Evolutionary conservation across 1,140 invertebrate genomes (phyloP), one percentile per base, ranked within the genome.

Genomic region (Drosophila watanabei): DNA sequence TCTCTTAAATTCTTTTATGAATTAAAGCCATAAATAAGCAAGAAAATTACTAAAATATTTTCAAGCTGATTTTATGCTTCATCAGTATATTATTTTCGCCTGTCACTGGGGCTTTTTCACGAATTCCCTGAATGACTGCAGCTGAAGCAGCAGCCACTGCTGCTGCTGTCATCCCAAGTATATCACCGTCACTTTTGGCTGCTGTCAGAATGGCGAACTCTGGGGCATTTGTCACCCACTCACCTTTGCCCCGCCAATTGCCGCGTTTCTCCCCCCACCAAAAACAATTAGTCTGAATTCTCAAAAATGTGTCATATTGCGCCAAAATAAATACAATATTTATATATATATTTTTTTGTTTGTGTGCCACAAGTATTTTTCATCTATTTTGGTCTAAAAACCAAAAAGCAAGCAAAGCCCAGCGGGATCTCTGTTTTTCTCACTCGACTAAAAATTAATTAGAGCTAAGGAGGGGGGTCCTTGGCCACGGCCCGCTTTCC

Each of bases 201-300:
- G 33, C 75, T 77, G 71, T 79, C 72, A 72, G 62, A 49, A 71
- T 46, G 28, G 51, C 51, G 54, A 66, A 49, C 76, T 61, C 59
- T 60, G 57, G 14, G 54, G 32, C 58, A 75, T 85, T 81, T 85
- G 73, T 85, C 78, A 85, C 56, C 39, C 68, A 39, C 20, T 65
- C 58, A 73, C 68, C 70, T 82, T 79, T 79, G 61, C 52, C 41
- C 78, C 57, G 49, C 37, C 28, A 28, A 43, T 30, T 49, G 37
- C 39, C 39, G 32, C 58, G 30, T 14, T 52, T 58, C n/a, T n/a
- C n/a, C n/a, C 13, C 33, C 41, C 48, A 59, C 18, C 70, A 75
- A 80, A 76, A 80, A 76, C 84, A 88, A 88, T 88, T 88, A 88
- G 78, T 83, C 43, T 69, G 62, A 75, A 79, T 35, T 41, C 60